phyloP scores from a whole-genome alignment of 2,113 vertebrate genomes.

The Motacilla alba region DNA sequence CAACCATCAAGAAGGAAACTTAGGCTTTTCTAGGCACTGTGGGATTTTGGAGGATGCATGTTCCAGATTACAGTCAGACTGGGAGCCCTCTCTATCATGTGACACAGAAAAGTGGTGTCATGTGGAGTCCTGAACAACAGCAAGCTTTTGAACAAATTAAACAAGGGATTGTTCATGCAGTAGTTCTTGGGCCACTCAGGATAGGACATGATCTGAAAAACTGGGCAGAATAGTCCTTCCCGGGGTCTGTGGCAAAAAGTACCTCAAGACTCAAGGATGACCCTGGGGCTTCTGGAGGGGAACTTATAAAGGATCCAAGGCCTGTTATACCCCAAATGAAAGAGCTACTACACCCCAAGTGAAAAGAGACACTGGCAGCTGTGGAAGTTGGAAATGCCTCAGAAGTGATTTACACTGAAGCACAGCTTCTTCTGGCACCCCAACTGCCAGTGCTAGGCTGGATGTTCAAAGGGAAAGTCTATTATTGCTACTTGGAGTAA shows the following conservation, averaged over 20 bases:
- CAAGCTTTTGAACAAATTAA: background rate
- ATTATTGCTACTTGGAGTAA: background rate
- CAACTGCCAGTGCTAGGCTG: fast-evolving
- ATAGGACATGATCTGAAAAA: background rate
- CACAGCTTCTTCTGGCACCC: background rate
- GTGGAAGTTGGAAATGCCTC: background rate
- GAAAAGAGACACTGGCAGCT: background rate
- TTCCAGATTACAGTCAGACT: background rate
- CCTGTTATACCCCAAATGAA: background rate
- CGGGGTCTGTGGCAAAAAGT: background rate
- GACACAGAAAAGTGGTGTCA: background rate
- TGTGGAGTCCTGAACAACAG: background rate
- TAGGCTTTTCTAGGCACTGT: fast-evolving
- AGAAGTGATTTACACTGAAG: background rate
- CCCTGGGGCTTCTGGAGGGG: background rate
- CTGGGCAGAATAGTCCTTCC: background rate
- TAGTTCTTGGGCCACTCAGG: background rate
- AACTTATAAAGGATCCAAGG: background rate
- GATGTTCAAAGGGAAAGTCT: background rate
- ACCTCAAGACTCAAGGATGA: no score
- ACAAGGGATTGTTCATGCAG: background rate
- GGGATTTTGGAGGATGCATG: background rate
- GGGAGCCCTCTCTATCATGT: background rate
- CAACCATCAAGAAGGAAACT: background rate
- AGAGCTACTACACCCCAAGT: background rate